Conservation (phyloP, 2,113 vertebrate genomes). For the Solea solea region DNA sequence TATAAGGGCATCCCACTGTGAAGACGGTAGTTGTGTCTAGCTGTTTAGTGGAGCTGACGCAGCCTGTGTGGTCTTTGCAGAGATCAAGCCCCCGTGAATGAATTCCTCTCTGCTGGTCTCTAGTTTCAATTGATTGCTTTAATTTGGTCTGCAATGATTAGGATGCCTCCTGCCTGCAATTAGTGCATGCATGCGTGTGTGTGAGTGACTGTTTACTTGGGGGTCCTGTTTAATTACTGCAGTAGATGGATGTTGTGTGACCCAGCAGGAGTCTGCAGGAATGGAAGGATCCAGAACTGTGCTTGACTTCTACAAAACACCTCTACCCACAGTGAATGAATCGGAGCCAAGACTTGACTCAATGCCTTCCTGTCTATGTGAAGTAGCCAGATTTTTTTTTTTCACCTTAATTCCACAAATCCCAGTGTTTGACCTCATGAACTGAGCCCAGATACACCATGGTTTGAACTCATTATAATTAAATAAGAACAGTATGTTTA, state of each 20-base stretch:
- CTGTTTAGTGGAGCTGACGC: constrained; percentile 45
- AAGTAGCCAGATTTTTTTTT: constrained; percentile 20
- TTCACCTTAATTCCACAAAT: constrained; percentile 16
- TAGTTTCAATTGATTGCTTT: constrained; percentile 74
- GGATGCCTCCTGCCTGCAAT: constrained; percentile 66
- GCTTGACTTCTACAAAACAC: constrained; percentile 52
- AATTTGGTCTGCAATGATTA: constrained; percentile 70
- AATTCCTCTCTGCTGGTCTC: constrained; percentile 66
- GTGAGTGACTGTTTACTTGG: constrained; percentile 30
- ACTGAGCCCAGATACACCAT: neutral
- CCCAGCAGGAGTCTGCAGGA: constrained; percentile 56
- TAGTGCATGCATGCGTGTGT: constrained; percentile 43
- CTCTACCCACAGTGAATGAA: constrained; percentile 20
- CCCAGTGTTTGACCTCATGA: constrained; percentile 38
- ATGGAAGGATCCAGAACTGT: constrained; percentile 47
- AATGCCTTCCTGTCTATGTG: constrained; percentile 33
- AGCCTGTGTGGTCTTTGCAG: constrained; percentile 42
- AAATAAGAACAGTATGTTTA: neutral
- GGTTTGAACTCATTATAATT: constrained; percentile 5
- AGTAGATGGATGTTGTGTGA: constrained; percentile 62
- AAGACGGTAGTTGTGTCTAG: constrained; percentile 43
- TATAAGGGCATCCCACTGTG: constrained; percentile 13
- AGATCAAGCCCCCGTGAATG: constrained; percentile 43
- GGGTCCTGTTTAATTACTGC: constrained; percentile 73
- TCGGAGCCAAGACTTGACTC: constrained; percentile 41